Evolutionary conservation across 2,113 vertebrate genomes (phyloP).

Genomic region (Mixornis gularis): DNA sequence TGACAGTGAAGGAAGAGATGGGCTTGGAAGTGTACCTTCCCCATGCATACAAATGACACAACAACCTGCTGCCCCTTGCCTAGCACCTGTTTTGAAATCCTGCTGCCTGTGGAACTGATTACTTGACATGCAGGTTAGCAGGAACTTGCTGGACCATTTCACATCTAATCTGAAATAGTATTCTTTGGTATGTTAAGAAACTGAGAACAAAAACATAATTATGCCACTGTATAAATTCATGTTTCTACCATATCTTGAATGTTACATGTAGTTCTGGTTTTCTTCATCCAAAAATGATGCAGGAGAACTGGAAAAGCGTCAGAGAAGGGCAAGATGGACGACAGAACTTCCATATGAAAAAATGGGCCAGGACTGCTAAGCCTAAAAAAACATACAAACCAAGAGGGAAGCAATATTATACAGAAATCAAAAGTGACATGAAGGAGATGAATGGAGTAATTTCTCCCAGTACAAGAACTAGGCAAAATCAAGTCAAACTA

Average conservation of each 20-base stretch:
- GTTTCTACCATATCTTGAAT: neutral
- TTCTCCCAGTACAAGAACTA: neutral
- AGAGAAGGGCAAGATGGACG: neutral
- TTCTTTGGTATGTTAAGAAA: neutral
- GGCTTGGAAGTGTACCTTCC: neutral
- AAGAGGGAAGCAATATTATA: neutral
- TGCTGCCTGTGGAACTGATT: neutral
- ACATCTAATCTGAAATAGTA: neutral
- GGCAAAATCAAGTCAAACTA: neutral
- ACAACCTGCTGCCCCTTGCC: neutral
- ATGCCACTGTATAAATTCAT: neutral
- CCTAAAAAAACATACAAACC: neutral
- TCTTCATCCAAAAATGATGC: neutral
- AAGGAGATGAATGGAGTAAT: neutral
- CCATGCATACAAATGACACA: neutral
- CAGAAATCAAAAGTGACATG: neutral
- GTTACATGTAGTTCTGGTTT: neutral
- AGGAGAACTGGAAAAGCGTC: neutral
- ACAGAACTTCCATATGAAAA: neutral
- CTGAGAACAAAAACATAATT: neutral
- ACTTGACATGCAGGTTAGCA: neutral
- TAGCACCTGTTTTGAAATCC: neutral
- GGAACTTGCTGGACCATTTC: neutral
- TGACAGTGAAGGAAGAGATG: neutral
- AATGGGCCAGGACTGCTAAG: neutral